Evolutionary conservation across 2,113 vertebrate species (phyloP).

Genomic region (Sphyrna mokarran): DNA sequence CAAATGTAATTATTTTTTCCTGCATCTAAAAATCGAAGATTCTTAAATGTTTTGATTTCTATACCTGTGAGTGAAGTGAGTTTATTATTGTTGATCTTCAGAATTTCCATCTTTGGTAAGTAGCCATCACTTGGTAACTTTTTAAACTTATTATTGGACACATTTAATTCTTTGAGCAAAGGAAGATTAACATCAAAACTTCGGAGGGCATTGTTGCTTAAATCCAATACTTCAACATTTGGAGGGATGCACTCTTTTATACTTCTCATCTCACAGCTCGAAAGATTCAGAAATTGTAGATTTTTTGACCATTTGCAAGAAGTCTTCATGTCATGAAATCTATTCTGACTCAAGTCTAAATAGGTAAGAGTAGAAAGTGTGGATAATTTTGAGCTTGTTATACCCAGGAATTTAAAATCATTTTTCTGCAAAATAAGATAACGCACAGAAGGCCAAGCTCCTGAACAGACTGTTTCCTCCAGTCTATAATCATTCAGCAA

Average conservation of each 20-base stretch:
- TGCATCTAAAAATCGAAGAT: constrained; percentile 59
- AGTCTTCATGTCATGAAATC: constrained; percentile 58
- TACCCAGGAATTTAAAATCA: constrained; percentile 48
- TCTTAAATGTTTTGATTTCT: constrained; percentile 55
- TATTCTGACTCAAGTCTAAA: constrained; percentile 70
- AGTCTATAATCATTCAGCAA: constrained; percentile 57
- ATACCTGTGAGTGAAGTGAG: constrained; percentile 56
- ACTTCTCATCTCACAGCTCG: constrained; percentile 54
- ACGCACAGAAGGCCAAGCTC: constrained; percentile 47
- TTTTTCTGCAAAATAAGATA: constrained; percentile 67
- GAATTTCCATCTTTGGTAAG: constrained; percentile 53
- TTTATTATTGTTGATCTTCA: constrained; percentile 64
- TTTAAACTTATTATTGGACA: constrained; percentile 71
- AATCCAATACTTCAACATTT: constrained; percentile 66
- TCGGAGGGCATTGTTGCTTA: constrained; percentile 69
- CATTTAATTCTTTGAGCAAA: constrained; percentile 64
- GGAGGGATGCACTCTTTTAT: constrained; percentile 60
- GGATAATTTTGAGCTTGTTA: constrained; percentile 44
- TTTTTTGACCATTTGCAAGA: constrained; percentile 65
- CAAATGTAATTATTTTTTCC: constrained; percentile 72
- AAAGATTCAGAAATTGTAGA: constrained; percentile 70
- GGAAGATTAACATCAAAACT: constrained; percentile 57
- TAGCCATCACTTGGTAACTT: constrained; percentile 53
- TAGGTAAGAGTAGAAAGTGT: constrained; percentile 56
- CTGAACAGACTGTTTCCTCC: constrained; percentile 50